Conservation (phyloP, 64 coral and sea anemone genomes). For the Montipora efflorescens region DNA sequence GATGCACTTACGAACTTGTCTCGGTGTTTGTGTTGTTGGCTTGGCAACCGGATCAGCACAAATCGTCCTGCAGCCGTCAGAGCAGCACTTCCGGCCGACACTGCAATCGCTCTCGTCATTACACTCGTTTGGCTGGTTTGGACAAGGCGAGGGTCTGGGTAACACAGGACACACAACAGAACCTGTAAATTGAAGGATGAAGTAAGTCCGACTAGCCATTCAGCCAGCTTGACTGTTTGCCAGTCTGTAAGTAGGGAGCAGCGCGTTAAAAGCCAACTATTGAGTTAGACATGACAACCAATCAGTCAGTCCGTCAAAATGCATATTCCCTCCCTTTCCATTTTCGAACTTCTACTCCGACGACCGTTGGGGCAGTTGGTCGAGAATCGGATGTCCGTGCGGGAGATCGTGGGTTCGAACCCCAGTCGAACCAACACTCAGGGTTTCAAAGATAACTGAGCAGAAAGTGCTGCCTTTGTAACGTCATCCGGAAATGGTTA, state of each 20-base stretch:
- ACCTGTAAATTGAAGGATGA: neutral
- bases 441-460: too few species aligned
- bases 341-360: too few species aligned
- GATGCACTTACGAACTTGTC: neutral
- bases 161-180: conserved; percentile 64
- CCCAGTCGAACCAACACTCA: too few species aligned
- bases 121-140: conserved; percentile 59
- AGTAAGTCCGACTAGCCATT: neutral
- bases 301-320: too few species aligned
- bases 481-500: too few species aligned
- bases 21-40: neutral
- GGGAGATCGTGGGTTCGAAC: too few species aligned
- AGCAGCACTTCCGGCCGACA: conserved; percentile 59
- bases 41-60: conserved; percentile 23
- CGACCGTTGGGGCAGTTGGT: too few species aligned
- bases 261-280: neutral
- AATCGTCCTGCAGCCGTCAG: conserved; percentile 80
- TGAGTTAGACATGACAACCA: neutral
- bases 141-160: conserved; percentile 53
- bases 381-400: too few species aligned
- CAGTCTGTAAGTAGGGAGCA: neutral
- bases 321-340: too few species aligned
- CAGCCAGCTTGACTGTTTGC: neutral
- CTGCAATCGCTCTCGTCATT: conserved; percentile 39
- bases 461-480: too few species aligned